Evolutionary conservation across 2,888 invertebrate species (phyloP), one percentile per base, ranked within the genome.

Genomic region (Lordiphosa andalusiaca): DNA sequence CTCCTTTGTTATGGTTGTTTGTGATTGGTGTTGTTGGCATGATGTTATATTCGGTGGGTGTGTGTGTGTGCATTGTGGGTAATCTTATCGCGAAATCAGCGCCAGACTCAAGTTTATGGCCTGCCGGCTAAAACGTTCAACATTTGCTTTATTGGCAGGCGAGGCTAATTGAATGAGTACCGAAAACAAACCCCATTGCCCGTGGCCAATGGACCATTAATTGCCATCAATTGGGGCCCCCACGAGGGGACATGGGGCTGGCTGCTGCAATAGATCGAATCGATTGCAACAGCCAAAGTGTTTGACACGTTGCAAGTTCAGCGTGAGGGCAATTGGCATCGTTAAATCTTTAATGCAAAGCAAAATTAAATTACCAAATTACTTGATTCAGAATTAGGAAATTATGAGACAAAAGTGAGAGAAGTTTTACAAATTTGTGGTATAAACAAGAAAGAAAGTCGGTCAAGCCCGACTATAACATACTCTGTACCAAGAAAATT

Each of bases 251-350:
- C 23, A 30, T 52, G 46, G 30, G 64, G 49, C 60, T 82, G 67
- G 47, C 60, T 82, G 73, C 42, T 82, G 80, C 80, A 80, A 80
- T 82, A 69, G 59, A 47, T 48, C 46, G 36, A 21, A 51, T 40
- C 58, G 69, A 84, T 81, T 81, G 85, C 85, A 81, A 71, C 83
- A 81, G 71, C 73, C 77, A 68, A 54, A 50, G 40, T 35, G 23
- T 53, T 38, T 30, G 13, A 25, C 37, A 53, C 33, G 52, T 40
- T 50, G 47, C 69, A 58, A 60, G 70, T 25, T 25, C 12, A 38
- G 21, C 53, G 72, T 35, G 61, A 61, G 30, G 44, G 51, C 60
- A 70, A 80, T 80, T 76, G 48, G 9, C 35, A 37, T 30, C 33
- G 56, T 30, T 47, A 48, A 41, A 44, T 16, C 30, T 44, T 30